Base-by-base conservation (phyloP, 2,888 invertebrate genomes). In the Pandemis corylana region DNA sequence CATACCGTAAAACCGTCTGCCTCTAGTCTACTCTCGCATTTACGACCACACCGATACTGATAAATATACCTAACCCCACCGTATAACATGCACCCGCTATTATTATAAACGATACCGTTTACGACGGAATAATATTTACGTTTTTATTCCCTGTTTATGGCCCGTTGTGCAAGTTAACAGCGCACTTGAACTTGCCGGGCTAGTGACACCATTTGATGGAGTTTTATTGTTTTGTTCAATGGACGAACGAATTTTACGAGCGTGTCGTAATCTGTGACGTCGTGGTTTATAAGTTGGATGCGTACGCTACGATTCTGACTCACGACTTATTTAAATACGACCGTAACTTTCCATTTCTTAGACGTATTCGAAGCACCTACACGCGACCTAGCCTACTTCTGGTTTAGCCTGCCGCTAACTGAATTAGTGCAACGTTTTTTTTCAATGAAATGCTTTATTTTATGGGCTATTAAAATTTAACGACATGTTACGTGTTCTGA, bases 161-260 rank as follows among this genome's bases (percentile, higher is more conserved):
- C 88, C 84, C 85, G 91, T 92, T 92, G 89, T 92, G 92, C 89
- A 93, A 93, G 89, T 92, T 93, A 92, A 94, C 91, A 86, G 90
- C 89, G 89, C 85, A 89, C 94, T 94, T 94, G 94, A 94, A 94
- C 94, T 94, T 94, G 92, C 80, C 81, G 85, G 87, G 89, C 91
- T 89, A 91, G 93, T 93, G 93, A 93, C 94, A 94, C 92, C 87
- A 87, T 92, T 91, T 92, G 93, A 93, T 91, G 91, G 88, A 85
- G 88, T 92, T 93, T 93, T 93, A 94, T 94, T 94, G 93, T 93
- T 89, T 87, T 85, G 83, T 87, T 93, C 89, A 93, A 93, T 93
- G 93, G 91, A 89, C 91, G 90, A 84, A 87, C 89, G 88, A 87
- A 89, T 91, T 94, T 94, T 93, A 93, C 90, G 92, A 93, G 82